A percentile compares a stretch with the other conserved stretches of the same genome.
Conservation (phyloP, 2,797 vertebrate genomes). For the Typhlichthys subterraneus region DNA sequence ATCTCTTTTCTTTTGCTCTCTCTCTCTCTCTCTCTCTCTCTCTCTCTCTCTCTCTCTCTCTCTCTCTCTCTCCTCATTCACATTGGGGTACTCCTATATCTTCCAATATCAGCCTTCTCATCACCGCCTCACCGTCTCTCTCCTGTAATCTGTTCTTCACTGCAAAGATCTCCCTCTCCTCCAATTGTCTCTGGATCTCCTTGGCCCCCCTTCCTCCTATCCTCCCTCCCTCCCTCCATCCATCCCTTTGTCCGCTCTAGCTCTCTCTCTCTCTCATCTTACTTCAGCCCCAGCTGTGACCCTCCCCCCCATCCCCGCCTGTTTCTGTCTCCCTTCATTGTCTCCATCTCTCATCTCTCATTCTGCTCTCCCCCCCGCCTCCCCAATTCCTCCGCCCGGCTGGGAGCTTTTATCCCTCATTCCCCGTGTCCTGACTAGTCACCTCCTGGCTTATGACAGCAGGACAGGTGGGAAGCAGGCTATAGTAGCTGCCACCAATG, state of each 20-base stretch:
- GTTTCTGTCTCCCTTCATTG: too few species aligned
- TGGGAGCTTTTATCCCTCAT: constrained; percentile 50
- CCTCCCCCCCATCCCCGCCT: too few species aligned
- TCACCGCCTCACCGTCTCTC: constrained; percentile 17
- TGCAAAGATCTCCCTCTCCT: constrained; percentile 23
- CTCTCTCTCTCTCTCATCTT: too few species aligned
- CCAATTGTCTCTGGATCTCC: neutral
- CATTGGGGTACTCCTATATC: too few species aligned
- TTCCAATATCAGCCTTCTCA: constrained; percentile 15
- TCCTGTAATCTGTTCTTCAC: constrained; percentile 30
- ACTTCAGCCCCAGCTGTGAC: too few species aligned
- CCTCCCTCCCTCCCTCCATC: constrained; percentile 36
- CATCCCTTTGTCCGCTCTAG: constrained; percentile 18
- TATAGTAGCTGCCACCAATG: neutral
- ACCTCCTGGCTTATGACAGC: neutral
- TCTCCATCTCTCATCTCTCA: neutral
- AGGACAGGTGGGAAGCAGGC: too few species aligned
- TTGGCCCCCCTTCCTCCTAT: neutral
- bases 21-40: neutral
- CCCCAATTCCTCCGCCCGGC: neutral
- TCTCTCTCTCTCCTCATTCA: too few species aligned
- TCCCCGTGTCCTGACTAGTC: neutral
- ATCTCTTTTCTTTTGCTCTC: too few species aligned
- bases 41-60: too few species aligned
- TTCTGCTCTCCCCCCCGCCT: neutral